Evolutionary conservation across 2,888 invertebrate species (phyloP), one percentile per base, ranked within the genome.

Genomic region (Scelioninae gen. 2): DNA sequence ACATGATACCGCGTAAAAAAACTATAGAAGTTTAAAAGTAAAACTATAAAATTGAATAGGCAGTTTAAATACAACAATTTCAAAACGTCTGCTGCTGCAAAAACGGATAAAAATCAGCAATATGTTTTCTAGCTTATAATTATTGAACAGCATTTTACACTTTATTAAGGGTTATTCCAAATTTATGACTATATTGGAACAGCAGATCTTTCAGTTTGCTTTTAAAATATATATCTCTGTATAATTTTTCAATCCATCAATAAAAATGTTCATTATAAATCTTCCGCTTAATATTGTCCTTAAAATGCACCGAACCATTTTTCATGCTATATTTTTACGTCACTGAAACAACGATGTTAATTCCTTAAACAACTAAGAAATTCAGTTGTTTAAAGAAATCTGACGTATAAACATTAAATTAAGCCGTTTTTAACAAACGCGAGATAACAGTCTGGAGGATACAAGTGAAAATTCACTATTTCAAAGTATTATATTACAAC

Each of bases 401-500:
- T 19, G 9, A 50, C 7, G 16, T 39, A 39, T 28, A 16, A 37
- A 37, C 9, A 22, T 37, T 4, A 33, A 22, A n/a, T 41, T 11
- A n/a, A 55, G 25, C 25, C 28, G 41, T 31, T 28, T 28, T 16
- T n/a, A 37, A 22, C 16, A 37, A n/a, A n/a, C n/a, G n/a, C n/a
- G n/a, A n/a, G 37, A 25, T 28, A 37, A 16, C 25, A 48, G 60
- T 37, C 28, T 33, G 37, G 11, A 35, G 37, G 48, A 16, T 48
- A 60, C 22, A 50, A 48, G 50, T 39, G 61, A 48, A 61, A 61
- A 61, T 61, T 58, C 33, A 46, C 58, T 60, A 61, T 61, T 48
- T 37, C 48, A 57, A 18, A 11, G 48, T 52, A 52, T 63, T 52
- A 52, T 43, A 43, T 52, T 50, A 43, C 63, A 33, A 22, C 41